Evolutionary conservation across 2,797 vertebrate species (phyloP), one percentile per base, ranked within the genome.

Genomic region (Lateolabrax maculatus): DNA sequence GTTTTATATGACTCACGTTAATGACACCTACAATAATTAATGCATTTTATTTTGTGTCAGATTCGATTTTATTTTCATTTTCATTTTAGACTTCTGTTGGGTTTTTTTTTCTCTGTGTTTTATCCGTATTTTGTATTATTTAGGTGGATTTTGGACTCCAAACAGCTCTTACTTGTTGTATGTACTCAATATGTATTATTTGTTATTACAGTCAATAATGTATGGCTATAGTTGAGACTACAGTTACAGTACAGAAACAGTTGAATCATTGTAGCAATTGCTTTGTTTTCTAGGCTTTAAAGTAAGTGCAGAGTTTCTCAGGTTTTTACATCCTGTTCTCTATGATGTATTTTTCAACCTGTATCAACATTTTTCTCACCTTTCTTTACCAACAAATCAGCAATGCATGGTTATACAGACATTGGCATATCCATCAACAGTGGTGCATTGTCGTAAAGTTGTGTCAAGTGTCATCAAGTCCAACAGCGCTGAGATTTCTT

Each of bases 1-100:
- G n/a, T 16, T 80, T 74, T 44, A 52, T 68, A 36, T 71, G 67
- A 41, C 61, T 19, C 37, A 43, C 65, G 62, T 82, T 80, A 81
- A 79, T 70, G 77, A 71, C 53, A 78, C 43, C 31, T 39, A 31
- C 44, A n/a, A 57, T 71, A 46, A 56, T 74, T 29, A 71, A 77
- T 53, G 9, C 5, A 71, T 72, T 29, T 29, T 37, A 49, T 36
- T 76, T 25, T 53, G n/a, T 46, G 5, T 44, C 16, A 34, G 3
- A 37, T 62, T 70, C 3, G 1, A 37, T 51, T 65, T 53, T 34
- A 57, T 64, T 31, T 37, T 12, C 21, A 34, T 27, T 71, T 67
- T 53, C 0, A 11, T 23, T 23, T 49, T 44, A 34, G 12, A 12
- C 21, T 16, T 39, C 4, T 46, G 6, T 23, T 27, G 1, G 44